phyloP scores from a whole-genome alignment of 2,113 vertebrate species.

The Sturnira hondurensis region DNA sequence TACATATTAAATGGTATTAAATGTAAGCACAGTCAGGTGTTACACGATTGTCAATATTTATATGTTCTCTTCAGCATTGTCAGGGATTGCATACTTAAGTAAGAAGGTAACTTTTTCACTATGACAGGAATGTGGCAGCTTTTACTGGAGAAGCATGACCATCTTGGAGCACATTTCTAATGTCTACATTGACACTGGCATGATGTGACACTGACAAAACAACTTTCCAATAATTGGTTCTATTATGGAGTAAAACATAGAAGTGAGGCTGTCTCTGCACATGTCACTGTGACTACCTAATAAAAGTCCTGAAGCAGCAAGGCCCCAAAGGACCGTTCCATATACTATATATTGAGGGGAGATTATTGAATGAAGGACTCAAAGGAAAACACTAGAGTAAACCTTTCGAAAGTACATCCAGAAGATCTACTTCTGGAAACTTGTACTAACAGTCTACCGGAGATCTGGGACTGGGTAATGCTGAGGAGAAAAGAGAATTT shows the following conservation, averaged over 20 bases:
- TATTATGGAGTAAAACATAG: not conserved
- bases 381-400: not conserved
- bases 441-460: not conserved
- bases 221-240: not conserved
- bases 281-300: not conserved
- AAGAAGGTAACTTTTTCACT: not conserved
- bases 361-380: not conserved
- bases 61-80: not conserved
- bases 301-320: not conserved
- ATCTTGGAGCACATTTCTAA: not conserved
- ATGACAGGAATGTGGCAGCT: not conserved
- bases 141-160: not conserved
- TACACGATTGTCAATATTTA: not conserved
- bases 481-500: too few species aligned
- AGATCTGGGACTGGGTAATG: too few species aligned
- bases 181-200: not conserved
- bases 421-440: not conserved
- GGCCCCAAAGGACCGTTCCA: not conserved
- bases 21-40: not conserved
- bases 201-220: not conserved
- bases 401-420: not conserved
- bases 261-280: not conserved
- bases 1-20: too few species aligned
- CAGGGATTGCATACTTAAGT: not conserved
- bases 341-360: not conserved